Percentiles rank a stretch among this genome's conserved stretches.
phyloP scores from a whole-genome alignment of 2,113 vertebrate species.

The Antechinus flavipes region DNA sequence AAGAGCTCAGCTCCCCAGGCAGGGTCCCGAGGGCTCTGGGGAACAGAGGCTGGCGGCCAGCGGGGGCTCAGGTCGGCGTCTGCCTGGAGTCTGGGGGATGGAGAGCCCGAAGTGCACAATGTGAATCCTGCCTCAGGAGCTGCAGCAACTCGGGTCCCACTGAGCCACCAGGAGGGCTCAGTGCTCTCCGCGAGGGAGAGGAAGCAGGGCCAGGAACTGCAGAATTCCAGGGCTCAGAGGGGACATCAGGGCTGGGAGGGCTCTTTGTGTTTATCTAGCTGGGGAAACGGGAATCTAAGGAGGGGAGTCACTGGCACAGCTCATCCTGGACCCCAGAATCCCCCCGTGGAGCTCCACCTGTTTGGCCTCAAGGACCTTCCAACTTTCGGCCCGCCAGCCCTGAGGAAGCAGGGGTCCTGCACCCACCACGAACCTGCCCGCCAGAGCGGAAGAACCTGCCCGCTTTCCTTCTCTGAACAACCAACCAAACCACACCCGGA shows the following conservation, averaged over 20 bases:
- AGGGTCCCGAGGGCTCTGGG: not conserved
- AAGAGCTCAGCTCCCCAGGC: too few species aligned
- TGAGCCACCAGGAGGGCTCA: not conserved
- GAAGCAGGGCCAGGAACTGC: not conserved
- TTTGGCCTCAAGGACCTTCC: not conserved
- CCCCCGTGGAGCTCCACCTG: not conserved
- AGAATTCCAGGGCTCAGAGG: not conserved
- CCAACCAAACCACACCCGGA: not conserved
- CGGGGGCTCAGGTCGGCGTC: accelerated
- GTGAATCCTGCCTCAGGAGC: not conserved
- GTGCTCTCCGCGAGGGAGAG: not conserved
- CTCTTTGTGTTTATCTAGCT: too few species aligned
- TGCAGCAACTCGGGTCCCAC: not conserved
- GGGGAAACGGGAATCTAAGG: not conserved
- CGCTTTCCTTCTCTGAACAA: not conserved
- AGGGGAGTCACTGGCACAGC: not conserved
- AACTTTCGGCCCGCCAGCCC: not conserved
- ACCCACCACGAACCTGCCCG: not conserved
- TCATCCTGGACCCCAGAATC: not conserved
- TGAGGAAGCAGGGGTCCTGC: not conserved
- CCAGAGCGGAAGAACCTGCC: not conserved
- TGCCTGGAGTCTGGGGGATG: not conserved
- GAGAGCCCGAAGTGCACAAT: not conserved
- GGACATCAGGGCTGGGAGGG: not conserved
- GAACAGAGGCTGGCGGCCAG: not conserved